A percentile compares a stretch with the other conserved stretches of the same genome.
phyloP scores from a whole-genome alignment of 1,140 invertebrate species.

The Lordiphosa clarofinis region DNA sequence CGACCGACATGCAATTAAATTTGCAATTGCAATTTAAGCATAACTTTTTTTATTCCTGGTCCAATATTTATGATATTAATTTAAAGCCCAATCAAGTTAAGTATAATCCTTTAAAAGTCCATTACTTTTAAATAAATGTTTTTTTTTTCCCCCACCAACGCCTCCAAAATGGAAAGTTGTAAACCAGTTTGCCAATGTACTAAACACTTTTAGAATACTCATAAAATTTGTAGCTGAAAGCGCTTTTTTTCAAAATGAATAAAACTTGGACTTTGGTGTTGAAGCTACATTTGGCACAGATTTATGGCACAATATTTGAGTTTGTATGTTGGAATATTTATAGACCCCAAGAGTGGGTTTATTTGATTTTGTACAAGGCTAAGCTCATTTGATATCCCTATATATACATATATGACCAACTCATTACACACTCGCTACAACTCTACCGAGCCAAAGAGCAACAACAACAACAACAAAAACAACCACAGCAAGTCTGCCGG shows the following conservation, averaged over 20 bases:
- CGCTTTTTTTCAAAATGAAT: too few relatives aligned
- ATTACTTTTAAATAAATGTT: too few relatives aligned
- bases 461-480: background rate
- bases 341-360: background rate
- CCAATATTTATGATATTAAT: too few relatives aligned
- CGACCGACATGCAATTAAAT: too few relatives aligned
- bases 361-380: conserved; percentile 9
- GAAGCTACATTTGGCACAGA: conserved; percentile 2
- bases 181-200: background rate
- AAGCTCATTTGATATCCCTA: background rate
- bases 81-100: too few relatives aligned
- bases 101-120: too few relatives aligned
- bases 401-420: conserved; percentile 14
- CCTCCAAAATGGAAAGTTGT: too few relatives aligned
- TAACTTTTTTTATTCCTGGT: too few relatives aligned
- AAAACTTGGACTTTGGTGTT: background rate
- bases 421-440: conserved; percentile 13
- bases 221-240: conserved; percentile 1
- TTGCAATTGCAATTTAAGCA: too few relatives aligned
- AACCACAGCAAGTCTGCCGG: background rate
- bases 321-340: background rate
- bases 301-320: conserved; percentile 3
- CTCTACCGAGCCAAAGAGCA: conserved; percentile 26
- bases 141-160: too few relatives aligned
- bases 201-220: conserved; percentile 4